Conservation (phyloP, 2,113 vertebrate species). For the Cairina moschata region DNA sequence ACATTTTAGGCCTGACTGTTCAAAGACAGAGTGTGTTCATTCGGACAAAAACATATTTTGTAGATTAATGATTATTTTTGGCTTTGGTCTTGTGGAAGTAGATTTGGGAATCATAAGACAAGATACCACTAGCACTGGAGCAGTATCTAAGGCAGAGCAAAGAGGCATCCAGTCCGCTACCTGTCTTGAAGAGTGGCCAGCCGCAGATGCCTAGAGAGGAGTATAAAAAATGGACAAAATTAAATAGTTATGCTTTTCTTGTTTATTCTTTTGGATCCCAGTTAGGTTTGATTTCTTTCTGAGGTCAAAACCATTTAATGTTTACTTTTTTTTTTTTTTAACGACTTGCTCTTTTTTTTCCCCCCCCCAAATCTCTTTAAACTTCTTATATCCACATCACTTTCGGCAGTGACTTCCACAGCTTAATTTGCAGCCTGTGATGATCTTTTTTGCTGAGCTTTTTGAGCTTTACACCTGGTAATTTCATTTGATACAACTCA, state of each 20-base stretch:
- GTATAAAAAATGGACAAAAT: background rate
- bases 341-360: background rate
- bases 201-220: background rate
- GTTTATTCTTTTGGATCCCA: background rate
- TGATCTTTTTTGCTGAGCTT: background rate
- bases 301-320: background rate
- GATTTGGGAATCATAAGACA: background rate
- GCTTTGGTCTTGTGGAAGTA: background rate
- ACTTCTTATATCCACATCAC: background rate
- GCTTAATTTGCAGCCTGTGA: accelerated
- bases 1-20: background rate
- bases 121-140: background rate
- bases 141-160: background rate
- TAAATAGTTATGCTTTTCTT: background rate
- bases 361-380: background rate
- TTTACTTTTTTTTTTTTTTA: background rate
- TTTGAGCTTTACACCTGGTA: background rate
- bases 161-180: background rate
- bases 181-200: background rate
- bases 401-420: background rate
- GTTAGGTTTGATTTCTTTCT: background rate
- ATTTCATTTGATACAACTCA: background rate
- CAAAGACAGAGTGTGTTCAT: background rate
- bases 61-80: background rate
- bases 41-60: background rate